Evolutionary conservation across 2,888 invertebrate genomes (phyloP), one percentile per base, ranked within the genome.

Genomic region (Caenorhabditis sp.): DNA sequence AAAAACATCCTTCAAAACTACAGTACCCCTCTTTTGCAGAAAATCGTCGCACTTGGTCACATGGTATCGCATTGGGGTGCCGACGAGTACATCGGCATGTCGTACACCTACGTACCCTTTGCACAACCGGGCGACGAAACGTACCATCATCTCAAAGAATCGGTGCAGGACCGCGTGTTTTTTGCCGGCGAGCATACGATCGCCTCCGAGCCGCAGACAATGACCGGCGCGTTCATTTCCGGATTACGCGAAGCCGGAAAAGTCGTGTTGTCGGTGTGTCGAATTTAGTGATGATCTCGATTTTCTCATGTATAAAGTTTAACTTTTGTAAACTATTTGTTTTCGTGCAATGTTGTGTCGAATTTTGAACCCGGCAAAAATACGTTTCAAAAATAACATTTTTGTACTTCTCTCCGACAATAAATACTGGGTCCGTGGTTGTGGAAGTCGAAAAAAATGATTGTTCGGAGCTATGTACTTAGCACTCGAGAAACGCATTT

Each of bases 161-260:
- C 88, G 17, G 78, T 90, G n/a, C 82, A 87, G 17, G 79, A 86
- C 19, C 88, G 85, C 67, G 21, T 90, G 12, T 89, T 83, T 82
- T 90, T 90, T 82, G 89, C 89, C 53, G 90, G 90, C 69, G 90
- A 90, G 51, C 66, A 69, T 53, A 70, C 69, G 8, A 67, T 66
- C 10, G 69, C 69, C 1, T 63, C 67, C n/a, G 72, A 72, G 77
- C 89, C 89, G 17, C 89, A 90, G 78, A 89, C 89, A 3, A 88
- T 90, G 73, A 88, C 89, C 1, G 90, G 90, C 27, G 89, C 90
- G 0, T 90, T 89, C 78, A 73, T 89, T 54, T 89, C 89, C 69
- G 90, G 90, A 14, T 75, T 89, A 1, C 78, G 89, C 26, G 89
- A 89, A 76, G 89, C 89, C 0, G 78, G 79, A 17, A 77, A 79